Conservation (phyloP, 1,140 invertebrate species). For the Drosophila pallidifrons region DNA sequence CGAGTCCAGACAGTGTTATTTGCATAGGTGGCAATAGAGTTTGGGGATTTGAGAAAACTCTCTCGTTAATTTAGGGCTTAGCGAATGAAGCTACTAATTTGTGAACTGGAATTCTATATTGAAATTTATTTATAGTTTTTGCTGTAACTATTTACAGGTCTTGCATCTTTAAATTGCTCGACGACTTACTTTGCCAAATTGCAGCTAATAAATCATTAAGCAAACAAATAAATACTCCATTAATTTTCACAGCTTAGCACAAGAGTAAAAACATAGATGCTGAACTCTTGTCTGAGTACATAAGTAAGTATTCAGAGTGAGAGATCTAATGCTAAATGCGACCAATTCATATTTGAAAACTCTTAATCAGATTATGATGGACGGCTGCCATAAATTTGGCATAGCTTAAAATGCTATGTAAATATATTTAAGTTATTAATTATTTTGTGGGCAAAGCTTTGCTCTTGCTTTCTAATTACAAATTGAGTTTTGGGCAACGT, state of each 20-base stretch:
- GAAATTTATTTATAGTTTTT: neutral
- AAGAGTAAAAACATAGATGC: neutral
- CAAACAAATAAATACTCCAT: constrained; percentile 80
- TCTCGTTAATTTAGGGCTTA: constrained; percentile 7
- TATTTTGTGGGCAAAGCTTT: constrained; percentile 60
- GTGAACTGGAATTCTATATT: neutral
- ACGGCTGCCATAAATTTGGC: constrained; percentile 28
- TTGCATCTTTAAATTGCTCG: constrained; percentile 10
- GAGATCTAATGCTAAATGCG: constrained; percentile 62
- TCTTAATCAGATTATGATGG: constrained; percentile 71
- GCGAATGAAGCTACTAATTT: constrained; percentile 4
- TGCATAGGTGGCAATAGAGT: constrained; percentile 46
- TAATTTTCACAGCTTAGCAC: constrained; percentile 77
- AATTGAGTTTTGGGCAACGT: constrained; percentile 27
- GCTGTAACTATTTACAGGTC: neutral
- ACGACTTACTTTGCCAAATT: constrained; percentile 32
- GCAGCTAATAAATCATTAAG: constrained; percentile 75
- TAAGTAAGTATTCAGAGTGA: constrained; percentile 22
- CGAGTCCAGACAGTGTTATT: constrained; percentile 29
- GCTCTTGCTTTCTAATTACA: constrained; percentile 60
- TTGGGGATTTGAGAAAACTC: constrained; percentile 20
- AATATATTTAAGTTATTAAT: constrained; percentile 79
- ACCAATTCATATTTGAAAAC: constrained; percentile 77
- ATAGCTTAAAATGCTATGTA: constrained; percentile 61
- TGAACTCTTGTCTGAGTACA: constrained; percentile 1